Evolutionary conservation across 2,797 vertebrate genomes (phyloP).

Genomic region (Rhinophrynus dorsalis): DNA sequence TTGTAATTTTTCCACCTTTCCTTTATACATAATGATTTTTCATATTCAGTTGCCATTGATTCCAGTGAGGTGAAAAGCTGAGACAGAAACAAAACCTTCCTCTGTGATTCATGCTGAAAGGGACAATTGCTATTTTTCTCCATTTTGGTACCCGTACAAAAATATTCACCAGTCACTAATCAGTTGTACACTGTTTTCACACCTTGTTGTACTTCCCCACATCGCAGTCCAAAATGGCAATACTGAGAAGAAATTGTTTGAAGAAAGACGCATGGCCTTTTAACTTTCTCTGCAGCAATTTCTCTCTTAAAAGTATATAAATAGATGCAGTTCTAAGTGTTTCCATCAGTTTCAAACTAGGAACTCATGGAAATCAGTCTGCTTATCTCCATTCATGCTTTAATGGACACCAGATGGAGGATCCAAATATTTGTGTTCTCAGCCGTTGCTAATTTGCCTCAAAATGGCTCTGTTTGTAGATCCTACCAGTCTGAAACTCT

Average conservation of each 20-base stretch:
- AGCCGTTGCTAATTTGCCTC: not conserved
- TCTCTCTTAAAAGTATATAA: not conserved
- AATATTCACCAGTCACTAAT: no score
- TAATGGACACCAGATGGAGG: constrained; percentile 1
- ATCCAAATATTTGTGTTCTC: constrained; percentile 1
- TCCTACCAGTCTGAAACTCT: not conserved
- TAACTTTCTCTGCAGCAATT: constrained; percentile 3
- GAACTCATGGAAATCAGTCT: not conserved
- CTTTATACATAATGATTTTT: no score
- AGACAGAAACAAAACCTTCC: no score
- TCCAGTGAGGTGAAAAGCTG: no score
- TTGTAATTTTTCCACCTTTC: no score
- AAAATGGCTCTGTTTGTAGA: constrained; percentile 2
- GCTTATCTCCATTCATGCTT: not conserved
- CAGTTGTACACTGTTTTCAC: no score
- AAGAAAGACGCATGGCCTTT: not conserved
- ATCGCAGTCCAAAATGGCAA: not conserved
- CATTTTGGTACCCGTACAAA: no score
- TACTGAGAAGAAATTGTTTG: not conserved
- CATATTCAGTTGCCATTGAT: no score
- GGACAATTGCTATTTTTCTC: no score
- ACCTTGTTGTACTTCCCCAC: no score
- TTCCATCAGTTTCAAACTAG: constrained; percentile 5
- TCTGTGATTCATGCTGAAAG: no score
- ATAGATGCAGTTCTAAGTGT: not conserved